A percentile compares a stretch with the other conserved stretches of the same genome.
Evolutionary conservation across 2,888 invertebrate genomes (phyloP).

Genomic region (Fissipunctia ypsillon): DNA sequence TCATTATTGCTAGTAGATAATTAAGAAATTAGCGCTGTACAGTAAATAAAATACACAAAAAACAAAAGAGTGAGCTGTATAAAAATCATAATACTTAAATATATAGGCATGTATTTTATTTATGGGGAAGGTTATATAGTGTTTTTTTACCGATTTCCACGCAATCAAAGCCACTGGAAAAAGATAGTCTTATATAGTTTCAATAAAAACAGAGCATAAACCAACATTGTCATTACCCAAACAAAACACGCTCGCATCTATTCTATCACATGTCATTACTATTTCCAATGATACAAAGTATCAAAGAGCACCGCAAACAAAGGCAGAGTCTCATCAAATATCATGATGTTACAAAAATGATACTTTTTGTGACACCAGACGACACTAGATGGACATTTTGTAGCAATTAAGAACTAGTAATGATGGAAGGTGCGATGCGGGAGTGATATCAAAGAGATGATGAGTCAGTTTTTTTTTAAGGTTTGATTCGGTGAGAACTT

Average conservation of each 20-base stretch:
- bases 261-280: constrained; percentile 56
- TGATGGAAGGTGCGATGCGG: constrained; percentile 63
- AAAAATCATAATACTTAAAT: too few species aligned
- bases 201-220: background rate
- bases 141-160: background rate
- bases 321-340: constrained; percentile 73
- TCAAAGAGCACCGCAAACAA: constrained; percentile 69
- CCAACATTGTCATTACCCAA: constrained; percentile 29
- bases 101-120: too few species aligned
- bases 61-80: background rate
- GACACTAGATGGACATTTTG: constrained; percentile 75
- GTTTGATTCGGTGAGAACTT: constrained; percentile 37
- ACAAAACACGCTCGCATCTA: constrained; percentile 40
- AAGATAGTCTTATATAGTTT: background rate
- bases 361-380: constrained; percentile 78
- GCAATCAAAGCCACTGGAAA: background rate
- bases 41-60: background rate
- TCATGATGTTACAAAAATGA: constrained; percentile 74
- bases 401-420: constrained; percentile 71
- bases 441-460: constrained; percentile 54
- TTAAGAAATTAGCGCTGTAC: background rate
- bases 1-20: background rate
- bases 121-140: background rate
- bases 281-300: constrained; percentile 62
- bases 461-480: constrained; percentile 48